phyloP scores from a whole-genome alignment of 2,888 invertebrate genomes.

The Nebria salina region DNA sequence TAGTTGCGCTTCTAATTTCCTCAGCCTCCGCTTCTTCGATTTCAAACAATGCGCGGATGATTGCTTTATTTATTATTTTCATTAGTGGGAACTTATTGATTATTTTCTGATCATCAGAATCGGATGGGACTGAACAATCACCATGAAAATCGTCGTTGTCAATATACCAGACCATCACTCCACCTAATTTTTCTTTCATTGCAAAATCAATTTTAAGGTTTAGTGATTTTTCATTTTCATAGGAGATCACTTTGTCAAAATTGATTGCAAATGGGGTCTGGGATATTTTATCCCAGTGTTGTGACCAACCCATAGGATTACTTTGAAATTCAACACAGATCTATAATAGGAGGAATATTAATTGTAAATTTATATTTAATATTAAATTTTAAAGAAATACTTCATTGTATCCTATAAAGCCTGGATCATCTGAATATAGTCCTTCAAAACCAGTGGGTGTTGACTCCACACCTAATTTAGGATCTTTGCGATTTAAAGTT shows the following conservation, averaged over 20 bases:
- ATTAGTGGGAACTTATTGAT: slow-evolving; percentile 78
- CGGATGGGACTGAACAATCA: slow-evolving; percentile 63
- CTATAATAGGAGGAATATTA: slow-evolving; percentile 56
- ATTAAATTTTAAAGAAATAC: slow-evolving; percentile 59
- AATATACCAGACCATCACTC: slow-evolving; percentile 89
- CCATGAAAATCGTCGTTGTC: slow-evolving; percentile 89
- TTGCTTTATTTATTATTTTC: slow-evolving; percentile 75
- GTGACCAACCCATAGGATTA: slow-evolving; percentile 71
- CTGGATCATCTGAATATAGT: slow-evolving; percentile 79
- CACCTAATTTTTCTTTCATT: slow-evolving; percentile 67
- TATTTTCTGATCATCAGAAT: slow-evolving; percentile 60
- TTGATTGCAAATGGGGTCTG: slow-evolving; percentile 72
- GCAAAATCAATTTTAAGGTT: slow-evolving; percentile 72
- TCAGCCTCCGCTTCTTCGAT: slow-evolving; percentile 65
- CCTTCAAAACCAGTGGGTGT: slow-evolving; percentile 76
- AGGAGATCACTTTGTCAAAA: slow-evolving; percentile 75
- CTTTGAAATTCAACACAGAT: slow-evolving; percentile 73
- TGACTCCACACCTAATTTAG: slow-evolving; percentile 66
- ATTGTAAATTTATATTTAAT: not conserved
- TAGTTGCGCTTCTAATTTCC: slow-evolving; percentile 53
- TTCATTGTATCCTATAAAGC: slow-evolving; percentile 91
- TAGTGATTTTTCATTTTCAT: slow-evolving; percentile 80
- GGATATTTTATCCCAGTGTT: slow-evolving; percentile 75
- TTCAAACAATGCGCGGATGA: slow-evolving; percentile 66
- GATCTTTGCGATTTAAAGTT: slow-evolving; percentile 55